Base-by-base conservation (phyloP, 2,797 vertebrate species). In the Gadopsis marmoratus region DNA sequence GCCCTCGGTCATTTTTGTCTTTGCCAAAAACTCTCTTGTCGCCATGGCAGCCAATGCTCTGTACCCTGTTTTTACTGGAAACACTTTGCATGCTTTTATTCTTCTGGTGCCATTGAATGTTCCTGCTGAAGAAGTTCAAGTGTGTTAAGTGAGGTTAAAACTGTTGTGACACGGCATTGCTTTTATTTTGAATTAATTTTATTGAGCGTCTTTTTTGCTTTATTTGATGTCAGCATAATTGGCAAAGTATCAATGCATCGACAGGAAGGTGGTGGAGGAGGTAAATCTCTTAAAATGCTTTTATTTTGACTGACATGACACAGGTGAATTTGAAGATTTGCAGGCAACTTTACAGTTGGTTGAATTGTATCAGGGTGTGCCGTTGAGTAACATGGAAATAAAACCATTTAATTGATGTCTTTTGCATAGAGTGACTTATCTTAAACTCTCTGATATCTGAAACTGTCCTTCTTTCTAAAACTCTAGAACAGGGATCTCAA, bases 1-100 rank as follows among this genome's bases (percentile, higher is more conserved):
- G 54, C 33, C 47, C 39, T 13, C 45, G 35, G 51, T 75, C 4
- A 0, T 65, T 72, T 79, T 59, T 47, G 23, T 67, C 47, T 63
- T 67, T 63, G 79, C 74, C 74, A 84, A 73, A 35, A 79, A 74
- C 29, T 31, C 45, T 79, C 39, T 47, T 55, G 83, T 88, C 58
- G 9, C 78, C 65, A 79, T 82, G 54, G 76, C 61, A 86, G 86
- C 71, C 21, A 16, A 21, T 2, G 4, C 70, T 59, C 23, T 37
- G 72, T 17, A 39, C 19, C 7, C 2, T 51, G 47, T 76, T 85
- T 71, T 74, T 7, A 53, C 50, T 58, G 61, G 35, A 45, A 82
- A 59, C 35, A 19, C 59, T 79, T 26, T 72, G 43, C 84, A 63
- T 45, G 29, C 60, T 68, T 74, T 71, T 39, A 56, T 63, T 59